Base-by-base conservation (phyloP, 2,797 vertebrate species). In the Spinus olivaceus region DNA sequence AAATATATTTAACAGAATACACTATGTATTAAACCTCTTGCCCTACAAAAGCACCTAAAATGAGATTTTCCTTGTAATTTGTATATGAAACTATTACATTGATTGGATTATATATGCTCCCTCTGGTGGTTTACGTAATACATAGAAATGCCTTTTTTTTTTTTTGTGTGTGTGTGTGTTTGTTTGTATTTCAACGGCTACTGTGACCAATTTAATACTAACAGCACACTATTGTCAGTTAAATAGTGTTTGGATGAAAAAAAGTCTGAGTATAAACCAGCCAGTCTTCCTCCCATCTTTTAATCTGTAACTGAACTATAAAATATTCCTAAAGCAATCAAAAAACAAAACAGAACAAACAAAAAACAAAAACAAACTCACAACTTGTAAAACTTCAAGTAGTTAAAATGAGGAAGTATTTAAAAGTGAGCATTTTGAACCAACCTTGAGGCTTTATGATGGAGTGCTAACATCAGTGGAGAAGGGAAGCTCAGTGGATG, bases 51-150 rank as follows among this genome's bases (percentile, higher is more conserved):
- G n/a, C 54, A 81, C 65, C 73, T 74, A 35, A 89, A 90, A 95
- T 59, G 25, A 77, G 53, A 92, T 94, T 91, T 94, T 64, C 42
- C 67, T 74, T 82, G 71, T 81, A 25, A 86, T 78, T 82, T 78
- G 18, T 81, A 69, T 54, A 89, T 59, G 46, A 83, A 89, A 67
- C 35, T 61, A 81, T 89, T 72, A 89, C 57, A 69, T 6, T 83
- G 74, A 93, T 89, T 78, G 67, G 82, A 74, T 95, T 94, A 90
- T 73, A 53, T 80, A 94, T 28, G 46, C 93, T 95, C 92, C 88
- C 92, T 93, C 94, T 96, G 81, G 84, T 95, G 93, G 93, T 81
- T 82, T 83, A 77, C 39, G 91, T 85, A 95, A 87, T 89, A 39
- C 65, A 67, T 33, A 78, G 17, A 89, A 89, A 67, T 82, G 35